phyloP scores from a whole-genome alignment of 2,113 vertebrate species.

The Ptilorrhoa leucosticta region DNA sequence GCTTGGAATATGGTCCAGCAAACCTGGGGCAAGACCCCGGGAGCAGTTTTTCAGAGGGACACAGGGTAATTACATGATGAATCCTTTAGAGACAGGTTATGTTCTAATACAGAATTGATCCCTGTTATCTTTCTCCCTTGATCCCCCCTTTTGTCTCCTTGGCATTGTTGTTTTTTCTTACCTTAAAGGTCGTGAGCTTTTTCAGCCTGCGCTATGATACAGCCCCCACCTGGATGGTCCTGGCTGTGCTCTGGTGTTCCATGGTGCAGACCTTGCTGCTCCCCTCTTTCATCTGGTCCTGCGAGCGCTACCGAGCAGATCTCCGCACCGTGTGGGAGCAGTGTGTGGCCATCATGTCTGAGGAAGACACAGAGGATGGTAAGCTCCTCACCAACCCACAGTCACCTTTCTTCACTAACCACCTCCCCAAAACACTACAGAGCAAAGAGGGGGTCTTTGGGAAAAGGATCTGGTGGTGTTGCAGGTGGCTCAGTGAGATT shows the following conservation, averaged over 20 bases:
- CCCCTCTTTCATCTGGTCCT: slow-evolving; percentile 83
- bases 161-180: neutral
- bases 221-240: slow-evolving; percentile 80
- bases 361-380: slow-evolving; percentile 79
- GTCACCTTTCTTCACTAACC: neutral
- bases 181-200: slow-evolving; percentile 78
- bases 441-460: neutral
- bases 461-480: neutral
- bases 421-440: neutral
- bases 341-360: slow-evolving; percentile 81
- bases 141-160: neutral
- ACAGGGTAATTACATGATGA: neutral
- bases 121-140: neutral
- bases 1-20: neutral
- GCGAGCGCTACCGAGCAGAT: slow-evolving; percentile 80
- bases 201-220: slow-evolving; percentile 81
- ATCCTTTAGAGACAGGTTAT: neutral
- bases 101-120: neutral
- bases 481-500: neutral
- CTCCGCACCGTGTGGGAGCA: slow-evolving; percentile 82
- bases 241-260: slow-evolving; percentile 82
- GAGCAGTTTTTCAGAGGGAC: neutral
- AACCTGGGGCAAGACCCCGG: neutral
- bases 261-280: slow-evolving; percentile 82
- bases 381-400: slow-evolving; percentile 2